A percentile compares a stretch with the other conserved stretches of the same genome.
phyloP scores from a whole-genome alignment of 2,113 vertebrate genomes.

The Ophthalmolycus amberensis region DNA sequence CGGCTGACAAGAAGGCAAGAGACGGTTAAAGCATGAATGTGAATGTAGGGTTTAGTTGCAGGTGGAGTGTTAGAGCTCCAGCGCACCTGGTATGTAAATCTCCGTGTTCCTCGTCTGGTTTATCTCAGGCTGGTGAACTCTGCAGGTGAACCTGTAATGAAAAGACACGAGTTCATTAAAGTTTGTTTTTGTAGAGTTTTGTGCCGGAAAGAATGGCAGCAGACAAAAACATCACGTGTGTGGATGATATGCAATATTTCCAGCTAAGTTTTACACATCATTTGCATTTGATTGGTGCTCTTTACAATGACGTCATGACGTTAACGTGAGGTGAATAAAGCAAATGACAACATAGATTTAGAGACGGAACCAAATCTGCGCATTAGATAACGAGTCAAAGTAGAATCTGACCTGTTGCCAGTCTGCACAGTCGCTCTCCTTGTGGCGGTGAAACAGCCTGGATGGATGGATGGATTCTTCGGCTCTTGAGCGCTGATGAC shows the following conservation, averaged over 20 bases:
- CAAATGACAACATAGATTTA: neutral
- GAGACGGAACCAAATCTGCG: neutral
- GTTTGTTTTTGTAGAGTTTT: neutral
- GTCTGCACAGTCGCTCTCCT: neutral
- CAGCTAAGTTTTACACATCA: neutral
- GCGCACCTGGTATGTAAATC: slow-evolving; percentile 19
- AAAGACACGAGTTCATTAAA: neutral
- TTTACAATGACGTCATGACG: neutral
- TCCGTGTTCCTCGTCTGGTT: accelerated
- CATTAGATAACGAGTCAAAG: neutral
- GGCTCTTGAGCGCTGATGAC: accelerated
- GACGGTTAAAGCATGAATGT: neutral
- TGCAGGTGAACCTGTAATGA: slow-evolving; percentile 39
- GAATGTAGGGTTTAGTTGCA: neutral
- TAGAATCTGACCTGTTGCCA: neutral
- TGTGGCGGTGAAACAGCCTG: neutral
- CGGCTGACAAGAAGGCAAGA: neutral
- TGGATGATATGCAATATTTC: neutral
- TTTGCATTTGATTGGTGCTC: neutral
- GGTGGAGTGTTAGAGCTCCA: accelerated
- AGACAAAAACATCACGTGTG: neutral
- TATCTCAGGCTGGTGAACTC: neutral
- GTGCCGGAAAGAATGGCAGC: neutral
- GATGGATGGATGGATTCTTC: accelerated
- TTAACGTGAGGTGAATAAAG: neutral